Base-by-base conservation (phyloP, 1,140 invertebrate species). In the Zeugodacus cucurbitae region DNA sequence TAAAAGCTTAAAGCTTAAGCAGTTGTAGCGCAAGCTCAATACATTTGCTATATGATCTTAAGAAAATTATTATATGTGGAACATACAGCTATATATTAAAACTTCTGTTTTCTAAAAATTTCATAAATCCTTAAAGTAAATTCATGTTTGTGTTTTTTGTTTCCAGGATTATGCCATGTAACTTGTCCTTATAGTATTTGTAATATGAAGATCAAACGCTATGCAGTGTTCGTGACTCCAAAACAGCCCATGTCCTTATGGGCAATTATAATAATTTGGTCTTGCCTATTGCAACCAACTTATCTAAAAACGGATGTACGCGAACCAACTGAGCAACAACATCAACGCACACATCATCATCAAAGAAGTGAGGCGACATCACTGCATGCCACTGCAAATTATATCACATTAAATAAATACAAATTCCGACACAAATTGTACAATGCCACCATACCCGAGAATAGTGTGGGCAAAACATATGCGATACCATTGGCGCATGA, bases 361-460 rank as follows among this genome's bases (percentile, higher is more conserved):
- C 22, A 41, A 26, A 82, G 41, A 48, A 41, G 44, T n/a, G 41
- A 41, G 22, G 44, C 74, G n/a, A 87, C 54, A 37, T 87, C 86
- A 59, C 57, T 48, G n/a, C 54, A 87, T 59, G 48, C 17, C 34
- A 41, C 54, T 20, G 54, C 86, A 87, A 64, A 87, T 54, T 59
- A 58, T 59, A 87, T 58, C 59, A 87, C 54, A 59, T 59, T 87
- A 34, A 58, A 87, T 59, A 58, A 87, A 29, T 87, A 87, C 59
- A 59, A 59, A 87, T 99, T 99, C 94, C 96, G 96, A 2, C 94
- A 95, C 87, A 89, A 94, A 6, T 91, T 95, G 0, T 99, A 99
- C 95, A 99, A 99, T 95, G 97, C 97, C 89, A 97, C 96, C 90
- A 97, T 99, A 90, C 96, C 97, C 11, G 98, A 99, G 94, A 99